A percentile compares a stretch with the other conserved stretches of the same genome.
phyloP scores from a whole-genome alignment of 2,888 invertebrate genomes.

The Aricia artaxerxes region DNA sequence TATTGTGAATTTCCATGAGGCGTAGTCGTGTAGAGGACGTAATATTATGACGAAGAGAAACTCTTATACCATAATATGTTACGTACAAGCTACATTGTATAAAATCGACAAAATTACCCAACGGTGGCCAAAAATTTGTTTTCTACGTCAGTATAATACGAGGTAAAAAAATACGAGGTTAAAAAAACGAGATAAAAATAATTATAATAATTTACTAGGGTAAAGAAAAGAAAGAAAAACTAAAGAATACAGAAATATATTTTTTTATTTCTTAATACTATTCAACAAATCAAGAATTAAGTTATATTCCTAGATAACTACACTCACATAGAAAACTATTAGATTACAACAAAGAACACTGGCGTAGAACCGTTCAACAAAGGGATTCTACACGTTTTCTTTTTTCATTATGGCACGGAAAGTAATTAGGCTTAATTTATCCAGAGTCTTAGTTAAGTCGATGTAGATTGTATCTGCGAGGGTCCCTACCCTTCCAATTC shows the following conservation, averaged over 20 bases:
- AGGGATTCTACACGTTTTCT: constrained; percentile 35
- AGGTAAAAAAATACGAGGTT: no score
- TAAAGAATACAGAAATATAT: no score
- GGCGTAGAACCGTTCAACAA: background rate
- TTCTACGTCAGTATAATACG: no score
- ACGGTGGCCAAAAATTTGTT: no score
- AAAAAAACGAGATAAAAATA: no score
- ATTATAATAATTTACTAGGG: no score
- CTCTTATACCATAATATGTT: background rate
- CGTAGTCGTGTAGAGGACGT: background rate
- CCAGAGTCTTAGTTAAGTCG: constrained; percentile 45
- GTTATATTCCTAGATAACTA: background rate
- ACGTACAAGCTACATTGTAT: background rate
- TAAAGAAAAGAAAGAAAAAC: no score
- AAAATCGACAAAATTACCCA: no score
- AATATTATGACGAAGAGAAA: background rate
- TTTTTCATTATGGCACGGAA: constrained; percentile 38
- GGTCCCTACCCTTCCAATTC: constrained; percentile 59
- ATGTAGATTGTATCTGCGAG: constrained; percentile 57
- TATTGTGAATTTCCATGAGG: constrained; percentile 1
- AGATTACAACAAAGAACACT: background rate
- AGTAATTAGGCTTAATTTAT: constrained; percentile 63
- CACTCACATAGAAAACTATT: background rate
- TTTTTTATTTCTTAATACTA: no score
- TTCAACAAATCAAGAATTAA: no score